These are phyloP conservation scores for Aphelinus atriplicis DNA, from an alignment of 1,140 invertebrate genomes.

Conservation along the genomic window DNA sequence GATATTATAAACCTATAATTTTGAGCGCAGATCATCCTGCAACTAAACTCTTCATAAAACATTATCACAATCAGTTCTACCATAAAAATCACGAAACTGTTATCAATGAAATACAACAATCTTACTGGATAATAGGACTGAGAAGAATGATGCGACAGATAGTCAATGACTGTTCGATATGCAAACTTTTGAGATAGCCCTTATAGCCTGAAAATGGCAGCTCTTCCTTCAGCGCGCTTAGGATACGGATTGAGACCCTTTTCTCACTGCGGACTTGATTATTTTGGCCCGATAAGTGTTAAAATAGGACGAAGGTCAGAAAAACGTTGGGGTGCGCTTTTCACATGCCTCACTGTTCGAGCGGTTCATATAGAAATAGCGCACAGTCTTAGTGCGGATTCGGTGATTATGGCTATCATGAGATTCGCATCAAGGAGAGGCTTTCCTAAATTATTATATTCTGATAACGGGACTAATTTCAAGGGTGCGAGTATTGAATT, in stretches of 20 bases:
- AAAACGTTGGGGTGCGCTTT: no score
- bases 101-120: not conserved
- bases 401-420: no score
- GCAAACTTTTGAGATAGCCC: not conserved
- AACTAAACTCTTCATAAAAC: not conserved
- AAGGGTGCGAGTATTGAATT: no score
- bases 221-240: not conserved
- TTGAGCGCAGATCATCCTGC: slow-evolving; percentile 5
- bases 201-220: not conserved
- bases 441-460: no score
- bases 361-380: slow-evolving; percentile 4
- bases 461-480: no score
- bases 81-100: not conserved
- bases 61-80: not conserved
- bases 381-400: no score
- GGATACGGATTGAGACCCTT: not conserved
- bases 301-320: not conserved
- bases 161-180: not conserved
- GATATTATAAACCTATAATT: slow-evolving; percentile 2
- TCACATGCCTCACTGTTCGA: slow-evolving; percentile 39
- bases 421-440: no score
- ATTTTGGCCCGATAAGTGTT: not conserved
- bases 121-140: not conserved
- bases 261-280: not conserved
- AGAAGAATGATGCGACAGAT: not conserved